Evolutionary conservation across 2,888 invertebrate species (phyloP), one percentile per base, ranked within the genome.

Genomic region (Formica aserva): DNA sequence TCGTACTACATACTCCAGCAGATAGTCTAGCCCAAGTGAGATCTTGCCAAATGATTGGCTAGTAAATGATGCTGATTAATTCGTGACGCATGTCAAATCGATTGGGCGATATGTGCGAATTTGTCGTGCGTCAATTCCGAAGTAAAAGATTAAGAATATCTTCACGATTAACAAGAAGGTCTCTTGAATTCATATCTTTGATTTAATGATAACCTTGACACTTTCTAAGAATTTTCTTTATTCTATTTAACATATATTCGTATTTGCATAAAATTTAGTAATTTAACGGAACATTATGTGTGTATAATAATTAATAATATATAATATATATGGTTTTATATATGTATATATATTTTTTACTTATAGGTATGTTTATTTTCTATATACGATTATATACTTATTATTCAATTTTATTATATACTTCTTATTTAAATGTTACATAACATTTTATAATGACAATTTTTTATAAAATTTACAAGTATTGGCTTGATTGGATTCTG

Each of bases 1-100:
- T 87, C 84, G 84, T 82, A 83, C 69, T 63, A 83, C 78, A 82
- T 84, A 52, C 8, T 52, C 8, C 52, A n/a, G 52, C n/a, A 45
- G 65, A 78, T 78, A 81, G 67, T 78, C 71, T 69, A 18, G 84
- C 55, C 52, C 60, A 63, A 45, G 38, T 66, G 55, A 80, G 72
- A 80, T 67, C 72, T 60, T 18, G 72, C 8, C 18, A 26, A 41
- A 32, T 26, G 32, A 60, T 62, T 45, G 32, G 13, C 45, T 72
- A 13, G 35, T 22, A 45, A 72, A 35, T 62, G 60, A 60, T 60
- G 60, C 60, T 32, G 57, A 80, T 72, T 60, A 60, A 80, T 80
- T 80, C 72, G 60, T 72, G 72, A 71, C 72, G 78, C 78, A 69
- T 26, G 22, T 67, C 22, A 72, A 72, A 48, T 45, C 48, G 45